Evolutionary conservation across 2,113 vertebrate genomes (phyloP), one percentile per base, ranked within the genome.

Genomic region (Edolisoma coerulescens): DNA sequence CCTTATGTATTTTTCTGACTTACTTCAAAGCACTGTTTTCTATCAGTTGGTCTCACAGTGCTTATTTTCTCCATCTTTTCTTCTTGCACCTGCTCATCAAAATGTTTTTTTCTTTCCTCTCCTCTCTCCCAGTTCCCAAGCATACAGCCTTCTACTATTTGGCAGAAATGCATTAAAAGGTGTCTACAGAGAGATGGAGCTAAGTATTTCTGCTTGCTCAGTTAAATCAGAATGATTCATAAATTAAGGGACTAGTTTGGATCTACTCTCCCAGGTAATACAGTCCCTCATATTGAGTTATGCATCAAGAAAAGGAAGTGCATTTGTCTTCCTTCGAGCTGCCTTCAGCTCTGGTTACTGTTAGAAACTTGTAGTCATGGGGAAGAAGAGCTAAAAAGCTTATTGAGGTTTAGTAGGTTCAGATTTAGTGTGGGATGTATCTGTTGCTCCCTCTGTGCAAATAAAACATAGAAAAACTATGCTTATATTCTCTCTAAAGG

Each of bases 41-140:
- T 60, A 87, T 95, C 77, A 87, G 52, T 90, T 86, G 45, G n/a
- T 80, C 69, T 92, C 83, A 47, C 41, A 82, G 74, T n/a, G 45
- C 76, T 94, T 78, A 84, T 90, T 94, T 92, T 63, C 83, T 92
- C 63, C 45, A 30, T 84, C 87, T 86, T 94, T 93, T 94, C 60
- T 94, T 96, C 86, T 84, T 89, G 52, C 86, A 95, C 83, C 90
- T 94, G 95, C 79, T 92, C 19, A 10, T 42, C 84, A 87, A 94
- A 96, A 87, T 50, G 45, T 22, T 91, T 86, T 73, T 70, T 86
- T 77, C 41, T 86, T 88, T 74, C 22, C 41, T 19, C 44, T 84
- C 63, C 39, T 95, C 30, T 45, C 30, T 60, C 16, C 24, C 39
- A 65, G 56, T 57, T 92, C 33, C 49, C 37, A 83, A 56, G 64